Evolutionary conservation across 2,888 invertebrate species (phyloP).

Genomic region (Ennomos erosarius): DNA sequence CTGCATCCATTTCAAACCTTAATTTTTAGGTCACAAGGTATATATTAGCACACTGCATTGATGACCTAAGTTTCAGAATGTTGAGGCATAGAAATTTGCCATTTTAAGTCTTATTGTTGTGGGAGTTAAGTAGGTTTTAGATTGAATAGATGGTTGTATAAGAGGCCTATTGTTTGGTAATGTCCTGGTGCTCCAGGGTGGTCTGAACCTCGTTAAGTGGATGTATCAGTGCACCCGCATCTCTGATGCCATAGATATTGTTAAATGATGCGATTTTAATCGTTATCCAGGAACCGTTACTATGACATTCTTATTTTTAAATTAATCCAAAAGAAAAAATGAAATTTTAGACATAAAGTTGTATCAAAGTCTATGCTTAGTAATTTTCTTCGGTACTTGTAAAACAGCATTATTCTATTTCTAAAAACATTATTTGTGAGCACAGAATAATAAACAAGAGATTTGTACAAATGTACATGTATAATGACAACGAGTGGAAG

Average conservation of each 20-base stretch:
- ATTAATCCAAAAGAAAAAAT: too few species aligned
- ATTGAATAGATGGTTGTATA: conserved; percentile 2
- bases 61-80: neutral
- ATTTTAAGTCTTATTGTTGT: conserved; percentile 2
- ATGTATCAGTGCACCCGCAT: conserved; percentile 41
- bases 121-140: conserved; percentile 4
- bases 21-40: conserved; percentile 1
- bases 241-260: conserved; percentile 25
- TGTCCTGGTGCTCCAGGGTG: conserved; percentile 38
- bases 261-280: conserved; percentile 17
- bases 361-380: too few species aligned
- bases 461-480: too few species aligned
- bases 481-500: too few species aligned
- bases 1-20: conserved; percentile 6
- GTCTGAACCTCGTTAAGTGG: conserved; percentile 36
- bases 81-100: neutral
- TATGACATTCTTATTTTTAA: too few species aligned
- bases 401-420: neutral
- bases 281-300: conserved; percentile 3
- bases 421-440: too few species aligned
- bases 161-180: conserved; percentile 40
- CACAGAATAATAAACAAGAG: too few species aligned
- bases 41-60: conserved; percentile 2
- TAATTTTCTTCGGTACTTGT: too few species aligned
- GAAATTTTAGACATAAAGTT: too few species aligned